phyloP scores from a whole-genome alignment of 2,888 invertebrate species.

The Diaprepes abbreviatus region DNA sequence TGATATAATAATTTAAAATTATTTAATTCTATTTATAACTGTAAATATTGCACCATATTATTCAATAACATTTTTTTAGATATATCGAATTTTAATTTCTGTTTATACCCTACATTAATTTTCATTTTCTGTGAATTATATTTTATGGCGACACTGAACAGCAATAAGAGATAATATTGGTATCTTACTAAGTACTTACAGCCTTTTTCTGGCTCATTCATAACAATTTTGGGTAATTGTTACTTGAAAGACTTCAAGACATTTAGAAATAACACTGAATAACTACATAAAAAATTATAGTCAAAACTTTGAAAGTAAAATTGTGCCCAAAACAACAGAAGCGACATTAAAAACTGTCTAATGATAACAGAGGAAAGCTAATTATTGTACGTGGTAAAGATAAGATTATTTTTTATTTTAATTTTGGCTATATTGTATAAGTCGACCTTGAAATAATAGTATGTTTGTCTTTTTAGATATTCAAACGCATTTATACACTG shows the following conservation, averaged over 20 bases:
- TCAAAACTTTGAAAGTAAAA: neutral
- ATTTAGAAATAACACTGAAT: neutral
- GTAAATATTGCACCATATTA: slow-evolving; percentile 7
- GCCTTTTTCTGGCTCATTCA: slow-evolving; percentile 26
- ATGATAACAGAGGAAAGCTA: slow-evolving; percentile 44
- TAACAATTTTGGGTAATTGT: neutral
- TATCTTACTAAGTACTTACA: neutral
- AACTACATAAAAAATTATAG: neutral
- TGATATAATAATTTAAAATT: neutral
- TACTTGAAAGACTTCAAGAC: neutral
- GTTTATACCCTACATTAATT: no score
- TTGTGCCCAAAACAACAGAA: slow-evolving; percentile 32
- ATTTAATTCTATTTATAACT: neutral
- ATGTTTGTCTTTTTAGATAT: slow-evolving; percentile 2
- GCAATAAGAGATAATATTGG: neutral
- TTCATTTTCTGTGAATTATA: no score
- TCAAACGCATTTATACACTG: neutral
- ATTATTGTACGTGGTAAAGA: slow-evolving; percentile 43
- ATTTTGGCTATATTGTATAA: slow-evolving; percentile 25
- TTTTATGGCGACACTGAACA: neutral
- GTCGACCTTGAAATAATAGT: slow-evolving; percentile 21
- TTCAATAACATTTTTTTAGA: neutral
- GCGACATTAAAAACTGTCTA: slow-evolving; percentile 35
- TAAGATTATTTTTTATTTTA: slow-evolving; percentile 41
- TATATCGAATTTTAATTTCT: no score